Base-by-base conservation (phyloP, 2,797 vertebrate species). In the Esox lucius region DNA sequence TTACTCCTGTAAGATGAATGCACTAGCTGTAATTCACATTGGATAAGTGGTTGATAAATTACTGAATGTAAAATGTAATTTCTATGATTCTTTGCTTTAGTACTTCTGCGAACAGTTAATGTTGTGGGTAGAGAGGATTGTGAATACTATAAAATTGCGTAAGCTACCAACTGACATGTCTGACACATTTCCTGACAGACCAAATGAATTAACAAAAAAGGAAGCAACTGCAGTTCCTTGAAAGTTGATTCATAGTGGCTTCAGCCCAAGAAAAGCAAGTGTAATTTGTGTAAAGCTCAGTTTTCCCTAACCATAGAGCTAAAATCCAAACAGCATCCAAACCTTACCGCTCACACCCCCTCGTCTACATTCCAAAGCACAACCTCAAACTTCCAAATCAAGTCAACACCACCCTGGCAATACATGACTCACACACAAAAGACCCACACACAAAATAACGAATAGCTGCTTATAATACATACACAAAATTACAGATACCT, bases 321-420 rank as follows among this genome's bases (percentile, higher is more conserved):
- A 82, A 91, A 92, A 85, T 91, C 89, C 92, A 89, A 2, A 33
- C 75, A 75, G 85, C 83, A 73, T 81, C 90, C 88, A 82, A 72
- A 78, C 77, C 80, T 88, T 84, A 90, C 92, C 90, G 75, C 88
- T 85, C 84, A 87, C 93, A 82, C 94, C 93, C 92, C 93, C 93
- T 78, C 72, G 91, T 94, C 93, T 94, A 87, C 85, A 95, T 95
- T 94, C 93, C 92, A 80, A 80, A 84, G 87, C 76, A 70, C 28
- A 82, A 86, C 87, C 89, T 87, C 87, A 87, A 80, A 88, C 87
- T 81, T 59, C 65, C 84, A 82, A 83, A 88, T 80, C 77, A 82
- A 81, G 80, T 81, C 75, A 74, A 69, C 81, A 64, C 76, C 82
- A 79, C 75, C 87, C 79, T 82, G 78, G 81, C 82, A 88, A 82